phyloP scores from a whole-genome alignment of 2,113 vertebrate species.

The Verasper variegatus region DNA sequence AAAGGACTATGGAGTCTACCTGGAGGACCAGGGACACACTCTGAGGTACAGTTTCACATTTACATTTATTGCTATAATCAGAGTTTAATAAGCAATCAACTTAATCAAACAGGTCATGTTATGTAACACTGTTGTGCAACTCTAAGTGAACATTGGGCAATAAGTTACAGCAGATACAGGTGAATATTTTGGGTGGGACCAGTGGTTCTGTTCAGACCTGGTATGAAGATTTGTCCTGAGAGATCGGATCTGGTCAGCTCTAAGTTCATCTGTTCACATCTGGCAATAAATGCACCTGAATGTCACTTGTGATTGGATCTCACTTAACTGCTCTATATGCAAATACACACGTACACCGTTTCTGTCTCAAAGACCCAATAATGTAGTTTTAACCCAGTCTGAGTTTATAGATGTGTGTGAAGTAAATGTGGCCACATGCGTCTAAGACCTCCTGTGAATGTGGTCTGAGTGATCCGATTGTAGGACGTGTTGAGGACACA shows the following conservation, averaged over 20 bases:
- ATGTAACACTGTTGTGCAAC: background rate
- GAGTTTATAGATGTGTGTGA: no score
- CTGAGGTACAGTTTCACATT: conserved; percentile 84
- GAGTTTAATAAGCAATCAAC: background rate
- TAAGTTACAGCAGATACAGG: background rate
- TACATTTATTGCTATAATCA: background rate
- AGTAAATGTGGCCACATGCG: no score
- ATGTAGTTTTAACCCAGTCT: no score
- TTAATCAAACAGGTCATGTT: background rate
- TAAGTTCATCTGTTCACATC: no score
- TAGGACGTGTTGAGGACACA: no score
- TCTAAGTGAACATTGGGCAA: background rate
- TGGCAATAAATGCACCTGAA: background rate
- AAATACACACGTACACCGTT: no score
- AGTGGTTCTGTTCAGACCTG: background rate
- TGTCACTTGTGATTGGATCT: background rate
- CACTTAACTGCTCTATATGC: no score
- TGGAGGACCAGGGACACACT: conserved; percentile 95
- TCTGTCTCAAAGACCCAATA: no score
- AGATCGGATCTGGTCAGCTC: no score
- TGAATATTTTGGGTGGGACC: background rate
- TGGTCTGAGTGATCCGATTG: no score
- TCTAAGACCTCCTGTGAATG: no score
- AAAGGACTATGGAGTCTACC: conserved; percentile 96
- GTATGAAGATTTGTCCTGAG: no score